phyloP scores from a whole-genome alignment of 2,888 invertebrate species.

The Drosophila maculinotata region DNA sequence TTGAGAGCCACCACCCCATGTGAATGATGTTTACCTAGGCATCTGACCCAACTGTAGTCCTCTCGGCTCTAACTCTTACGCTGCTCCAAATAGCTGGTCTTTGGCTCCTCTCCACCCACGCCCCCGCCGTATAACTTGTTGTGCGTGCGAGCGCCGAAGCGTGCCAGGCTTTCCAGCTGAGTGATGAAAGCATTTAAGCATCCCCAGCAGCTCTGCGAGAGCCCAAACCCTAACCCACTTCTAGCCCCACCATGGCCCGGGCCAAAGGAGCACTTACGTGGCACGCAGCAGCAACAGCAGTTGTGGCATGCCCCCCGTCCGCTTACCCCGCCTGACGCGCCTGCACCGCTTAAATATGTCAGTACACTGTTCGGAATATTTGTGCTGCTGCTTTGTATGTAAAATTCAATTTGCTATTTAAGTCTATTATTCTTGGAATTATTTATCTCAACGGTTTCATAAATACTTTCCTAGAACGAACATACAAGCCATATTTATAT shows the following conservation, averaged over 20 bases:
- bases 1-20: slow-evolving; percentile 45
- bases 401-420: slow-evolving; percentile 11
- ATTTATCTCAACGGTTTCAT: background rate
- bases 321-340: background rate
- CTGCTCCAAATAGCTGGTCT: slow-evolving; percentile 32
- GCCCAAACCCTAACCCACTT: background rate
- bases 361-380: slow-evolving; percentile 32
- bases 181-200: slow-evolving; percentile 80
- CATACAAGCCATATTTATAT: background rate
- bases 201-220: slow-evolving; percentile 33
- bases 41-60: slow-evolving; percentile 47
- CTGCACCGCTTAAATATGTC: slow-evolving; percentile 25
- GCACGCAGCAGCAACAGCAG: slow-evolving; percentile 41
- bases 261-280: slow-evolving; percentile 68
- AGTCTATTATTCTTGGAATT: slow-evolving; percentile 7
- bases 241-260: slow-evolving; percentile 4
- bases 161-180: slow-evolving; percentile 76
- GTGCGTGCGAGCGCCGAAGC: slow-evolving; percentile 73
- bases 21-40: slow-evolving; percentile 61
- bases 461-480: slow-evolving; percentile 3
- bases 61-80: background rate
- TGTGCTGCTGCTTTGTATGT: too few species aligned
- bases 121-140: slow-evolving; percentile 19
- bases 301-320: slow-evolving; percentile 4
- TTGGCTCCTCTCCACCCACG: background rate